These are phyloP conservation scores for Antechinus stuartii DNA, from an alignment of 2,113 vertebrate genomes.

Conservation along the genomic window DNA sequence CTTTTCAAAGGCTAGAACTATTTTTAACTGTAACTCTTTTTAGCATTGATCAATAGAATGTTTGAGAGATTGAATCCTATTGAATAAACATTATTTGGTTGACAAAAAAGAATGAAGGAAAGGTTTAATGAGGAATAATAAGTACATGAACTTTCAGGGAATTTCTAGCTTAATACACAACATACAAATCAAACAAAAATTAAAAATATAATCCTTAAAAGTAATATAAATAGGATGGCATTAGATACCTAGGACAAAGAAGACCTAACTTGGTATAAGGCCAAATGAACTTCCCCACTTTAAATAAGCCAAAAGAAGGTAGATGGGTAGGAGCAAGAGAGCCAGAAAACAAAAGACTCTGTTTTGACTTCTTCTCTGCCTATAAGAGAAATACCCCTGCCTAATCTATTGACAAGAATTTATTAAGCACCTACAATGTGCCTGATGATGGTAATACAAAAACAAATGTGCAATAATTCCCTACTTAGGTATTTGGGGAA, in stretches of 20 bases:
- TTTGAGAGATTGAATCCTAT: not conserved
- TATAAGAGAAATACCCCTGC: not conserved
- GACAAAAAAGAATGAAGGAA: not conserved
- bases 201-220: not conserved
- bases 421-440: not conserved
- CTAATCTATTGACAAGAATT: not conserved
- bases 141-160: not conserved
- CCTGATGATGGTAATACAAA: not conserved
- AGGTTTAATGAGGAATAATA: not conserved
- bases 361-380: not conserved
- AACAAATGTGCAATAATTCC: not conserved
- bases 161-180: not conserved
- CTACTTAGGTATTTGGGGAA: not conserved
- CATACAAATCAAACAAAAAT: not conserved
- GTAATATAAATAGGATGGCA: not conserved
- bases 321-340: not conserved
- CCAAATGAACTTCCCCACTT: not conserved
- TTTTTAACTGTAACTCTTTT: not conserved
- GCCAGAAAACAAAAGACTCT: not conserved
- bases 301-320: not conserved
- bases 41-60: not conserved
- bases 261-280: not conserved
- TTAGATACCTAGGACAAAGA: not conserved
- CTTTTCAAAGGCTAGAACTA: not conserved
- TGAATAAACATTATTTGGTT: not conserved